Conservation (phyloP, 2,113 vertebrate species). For the mouse (Mus musculus) region DNA sequence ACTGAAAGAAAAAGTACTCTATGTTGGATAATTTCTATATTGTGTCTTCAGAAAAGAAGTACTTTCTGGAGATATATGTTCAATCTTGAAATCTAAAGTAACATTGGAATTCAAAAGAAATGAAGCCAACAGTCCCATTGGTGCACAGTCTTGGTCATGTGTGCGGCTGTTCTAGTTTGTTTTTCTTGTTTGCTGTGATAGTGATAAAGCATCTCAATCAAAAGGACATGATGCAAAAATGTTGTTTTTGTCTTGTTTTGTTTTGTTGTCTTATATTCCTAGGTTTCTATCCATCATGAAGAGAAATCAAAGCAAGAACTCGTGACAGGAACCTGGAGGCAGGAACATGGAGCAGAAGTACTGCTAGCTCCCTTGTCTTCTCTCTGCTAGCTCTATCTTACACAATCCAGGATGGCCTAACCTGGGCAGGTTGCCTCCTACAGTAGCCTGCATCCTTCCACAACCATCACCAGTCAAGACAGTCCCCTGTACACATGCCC, state of each 20-base stretch:
- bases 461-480: not conserved
- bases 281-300: not conserved
- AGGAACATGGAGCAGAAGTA: not conserved
- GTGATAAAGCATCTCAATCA: not conserved
- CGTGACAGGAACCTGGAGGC: not conserved
- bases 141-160: not conserved
- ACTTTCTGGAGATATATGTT: not conserved
- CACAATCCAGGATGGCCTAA: not conserved
- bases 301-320: not conserved
- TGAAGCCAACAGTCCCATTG: accelerated
- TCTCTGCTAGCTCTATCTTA: not conserved
- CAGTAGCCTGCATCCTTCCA: not conserved
- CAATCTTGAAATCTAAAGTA: not conserved
- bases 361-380: not conserved
- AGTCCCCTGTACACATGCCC: not conserved
- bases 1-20: not conserved
- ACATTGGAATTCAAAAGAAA: not conserved
- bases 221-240: not conserved
- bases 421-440: not conserved
- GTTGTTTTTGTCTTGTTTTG: too few species aligned
- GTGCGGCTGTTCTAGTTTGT: not conserved
- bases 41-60: not conserved
- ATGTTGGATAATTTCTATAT: not conserved
- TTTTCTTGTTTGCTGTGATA: not conserved
- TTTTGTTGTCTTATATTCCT: not conserved